Base-by-base conservation (phyloP, 2,113 vertebrate genomes). In the Mormyrus iriodes region DNA sequence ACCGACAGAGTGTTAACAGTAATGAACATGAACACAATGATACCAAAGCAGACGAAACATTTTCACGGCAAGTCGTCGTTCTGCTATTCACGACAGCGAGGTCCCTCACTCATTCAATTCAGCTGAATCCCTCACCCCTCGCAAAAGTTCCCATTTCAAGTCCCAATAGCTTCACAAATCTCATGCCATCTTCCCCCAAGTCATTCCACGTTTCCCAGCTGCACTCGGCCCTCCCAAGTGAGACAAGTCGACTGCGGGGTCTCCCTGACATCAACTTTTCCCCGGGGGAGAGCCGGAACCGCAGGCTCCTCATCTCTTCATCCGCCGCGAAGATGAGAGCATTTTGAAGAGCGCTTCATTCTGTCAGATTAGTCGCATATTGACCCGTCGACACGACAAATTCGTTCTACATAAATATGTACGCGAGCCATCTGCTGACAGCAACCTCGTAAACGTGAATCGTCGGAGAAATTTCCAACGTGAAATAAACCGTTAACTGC, bases 121-220 rank as follows among this genome's bases (percentile, higher is more conserved):
- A 31, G 27, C n/a, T 12, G 61, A 69, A 69, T 69, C 15, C 2
- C 73, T 15, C 73, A 69, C 27, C 27, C 27, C 3, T 13, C 61
- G 31, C n/a, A 69, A 35, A 82, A 12, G 42, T 61, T 73, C 76
- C 51, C 65, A 86, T 89, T 90, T 86, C 58, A 86, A 58, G 27
- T 35, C 49, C 15, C 82, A 82, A 52, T 79, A 86, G 73, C 61
- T 88, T 86, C n/a, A 27, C 61, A 21, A 76, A 85, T 88, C 49
- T 86, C 84, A 24, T 27, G 27, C 13, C 69, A 73, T 73, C 27
- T 73, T 35, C 69, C 35, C 69, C 12, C 3, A 15, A 42, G 73
- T 42, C 73, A 42, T 19, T 39, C 5, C 35, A 19, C 35, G 35
- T 42, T 39, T 79, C 17, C 73, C 73, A 76, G 73, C 42, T 44